Evolutionary conservation across 2,113 vertebrate species (phyloP).

Genomic region (Tyto alba): DNA sequence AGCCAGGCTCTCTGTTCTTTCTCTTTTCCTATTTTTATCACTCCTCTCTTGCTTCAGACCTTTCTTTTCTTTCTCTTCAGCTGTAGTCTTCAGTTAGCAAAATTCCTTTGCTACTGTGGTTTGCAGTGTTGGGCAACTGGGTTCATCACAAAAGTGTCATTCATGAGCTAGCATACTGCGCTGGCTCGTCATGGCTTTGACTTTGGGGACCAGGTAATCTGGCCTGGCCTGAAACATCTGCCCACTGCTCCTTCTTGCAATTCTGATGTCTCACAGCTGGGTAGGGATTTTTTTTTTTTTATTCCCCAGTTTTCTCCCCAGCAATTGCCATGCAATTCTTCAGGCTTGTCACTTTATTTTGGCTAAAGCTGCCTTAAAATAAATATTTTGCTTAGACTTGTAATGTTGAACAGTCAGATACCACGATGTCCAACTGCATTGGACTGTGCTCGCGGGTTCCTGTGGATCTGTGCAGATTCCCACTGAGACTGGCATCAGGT

Average conservation of each 20-base stretch:
- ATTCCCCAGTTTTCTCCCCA: accelerated
- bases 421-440: accelerated
- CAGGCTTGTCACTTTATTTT: neutral
- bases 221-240: neutral
- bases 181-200: neutral
- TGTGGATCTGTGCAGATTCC: neutral
- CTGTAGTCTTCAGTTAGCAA: neutral
- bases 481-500: neutral
- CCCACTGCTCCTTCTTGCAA: neutral
- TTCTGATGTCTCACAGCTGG: accelerated
- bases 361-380: neutral
- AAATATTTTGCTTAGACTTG: neutral
- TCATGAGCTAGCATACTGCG: neutral
- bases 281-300: neutral
- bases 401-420: neutral
- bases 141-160: constrained; percentile 9
- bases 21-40: neutral
- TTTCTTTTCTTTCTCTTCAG: neutral
- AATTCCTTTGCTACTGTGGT: neutral
- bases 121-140: neutral
- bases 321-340: neutral
- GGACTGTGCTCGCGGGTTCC: accelerated
- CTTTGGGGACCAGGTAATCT: neutral
- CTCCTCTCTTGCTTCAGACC: neutral
- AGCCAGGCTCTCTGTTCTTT: neutral